A percentile compares a stretch with the other conserved stretches of the same genome.
These are phyloP conservation scores for Erythrolamprus reginae DNA, from an alignment of 2,113 vertebrate genomes.

Conservation along the genomic window DNA sequence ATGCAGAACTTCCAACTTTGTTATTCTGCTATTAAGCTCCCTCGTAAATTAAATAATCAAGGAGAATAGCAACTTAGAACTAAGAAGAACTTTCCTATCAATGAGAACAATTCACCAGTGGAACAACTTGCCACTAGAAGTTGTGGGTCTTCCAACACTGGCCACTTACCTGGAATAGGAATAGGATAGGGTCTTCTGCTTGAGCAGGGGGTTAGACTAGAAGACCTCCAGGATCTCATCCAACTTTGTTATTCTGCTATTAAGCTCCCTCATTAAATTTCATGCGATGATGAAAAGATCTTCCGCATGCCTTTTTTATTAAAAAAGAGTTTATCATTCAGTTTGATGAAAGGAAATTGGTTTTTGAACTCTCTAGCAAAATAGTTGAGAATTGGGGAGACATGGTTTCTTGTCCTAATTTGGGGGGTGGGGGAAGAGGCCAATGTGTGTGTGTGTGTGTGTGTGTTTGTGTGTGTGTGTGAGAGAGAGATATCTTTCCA, in stretches of 20 bases:
- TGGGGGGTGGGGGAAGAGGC: accelerated
- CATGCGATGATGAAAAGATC: not conserved
- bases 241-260: not conserved
- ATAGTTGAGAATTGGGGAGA: not conserved
- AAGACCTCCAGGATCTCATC: not conserved
- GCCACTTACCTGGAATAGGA: not conserved
- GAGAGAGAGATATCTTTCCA: not conserved
- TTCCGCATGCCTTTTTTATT: not conserved
- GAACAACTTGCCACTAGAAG: too few species aligned
- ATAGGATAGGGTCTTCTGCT: not conserved
- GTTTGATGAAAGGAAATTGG: not conserved
- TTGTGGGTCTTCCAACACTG: too few species aligned
- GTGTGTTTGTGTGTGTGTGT: not conserved
- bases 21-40: too few species aligned
- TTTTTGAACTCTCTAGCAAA: not conserved
- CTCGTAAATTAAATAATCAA: too few species aligned
- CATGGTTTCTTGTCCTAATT: not conserved
- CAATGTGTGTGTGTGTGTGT: not conserved
- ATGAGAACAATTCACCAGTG: too few species aligned
- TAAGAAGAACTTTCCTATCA: too few species aligned
- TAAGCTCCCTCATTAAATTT: not conserved
- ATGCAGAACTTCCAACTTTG: too few species aligned
- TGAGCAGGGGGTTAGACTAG: too few species aligned
- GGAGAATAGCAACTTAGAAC: too few species aligned
- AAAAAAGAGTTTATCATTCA: not conserved